A percentile compares a stretch with the other conserved stretches of the same genome.
phyloP scores from a whole-genome alignment of 1,140 invertebrate genomes.

The Argopecten irradians region DNA sequence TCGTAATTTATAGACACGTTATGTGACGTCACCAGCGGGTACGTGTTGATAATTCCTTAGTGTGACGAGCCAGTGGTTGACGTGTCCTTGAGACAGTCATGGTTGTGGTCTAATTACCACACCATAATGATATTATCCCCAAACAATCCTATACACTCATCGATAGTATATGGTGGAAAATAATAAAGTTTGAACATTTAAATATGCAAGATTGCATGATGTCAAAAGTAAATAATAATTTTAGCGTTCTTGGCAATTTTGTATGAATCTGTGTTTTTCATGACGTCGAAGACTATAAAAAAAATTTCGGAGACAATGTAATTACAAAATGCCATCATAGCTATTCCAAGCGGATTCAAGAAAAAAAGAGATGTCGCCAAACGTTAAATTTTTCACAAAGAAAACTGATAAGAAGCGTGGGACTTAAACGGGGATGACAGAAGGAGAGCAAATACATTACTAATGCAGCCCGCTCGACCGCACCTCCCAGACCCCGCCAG shows the following conservation, averaged over 20 bases:
- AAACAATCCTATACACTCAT: not conserved
- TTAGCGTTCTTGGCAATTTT: not conserved
- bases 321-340: not conserved
- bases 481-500: not conserved
- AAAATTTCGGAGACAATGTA: not conserved
- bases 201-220: not conserved
- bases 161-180: not conserved
- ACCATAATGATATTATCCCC: not conserved
- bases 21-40: not conserved
- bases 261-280: not conserved
- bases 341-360: not conserved
- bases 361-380: not conserved
- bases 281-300: not conserved
- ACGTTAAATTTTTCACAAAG: constrained; percentile 15
- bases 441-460: not conserved
- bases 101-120: not conserved
- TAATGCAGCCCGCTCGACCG: not conserved
- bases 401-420: constrained; percentile 7
- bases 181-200: not conserved
- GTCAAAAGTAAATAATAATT: not conserved
- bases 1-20: not conserved
- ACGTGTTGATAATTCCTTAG: not conserved
- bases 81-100: not conserved
- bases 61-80: not conserved
- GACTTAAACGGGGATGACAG: constrained; percentile 1